Conservation (phyloP, 2,797 vertebrate species). For the Heliangelus exortis region DNA sequence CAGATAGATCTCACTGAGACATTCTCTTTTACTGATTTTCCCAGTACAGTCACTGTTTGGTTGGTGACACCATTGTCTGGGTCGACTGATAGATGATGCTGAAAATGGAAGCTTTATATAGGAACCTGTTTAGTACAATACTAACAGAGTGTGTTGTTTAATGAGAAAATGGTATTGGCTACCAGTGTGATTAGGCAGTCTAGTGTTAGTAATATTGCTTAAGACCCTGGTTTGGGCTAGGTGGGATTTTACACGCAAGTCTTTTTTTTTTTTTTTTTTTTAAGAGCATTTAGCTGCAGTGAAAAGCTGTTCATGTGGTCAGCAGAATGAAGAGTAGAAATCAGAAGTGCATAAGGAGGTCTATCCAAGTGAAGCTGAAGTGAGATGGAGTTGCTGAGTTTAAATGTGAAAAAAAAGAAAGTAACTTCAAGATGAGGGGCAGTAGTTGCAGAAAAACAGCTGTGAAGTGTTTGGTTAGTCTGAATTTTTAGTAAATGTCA, state of each 20-base stretch:
- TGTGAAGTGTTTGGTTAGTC: neutral
- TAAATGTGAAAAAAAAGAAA: neutral
- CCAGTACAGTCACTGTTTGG: neutral
- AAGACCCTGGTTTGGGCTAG: neutral
- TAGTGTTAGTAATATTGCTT: neutral
- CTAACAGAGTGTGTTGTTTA: neutral
- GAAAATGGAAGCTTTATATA: neutral
- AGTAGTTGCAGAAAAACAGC: neutral
- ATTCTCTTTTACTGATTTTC: too few relatives aligned
- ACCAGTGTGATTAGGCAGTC: neutral
- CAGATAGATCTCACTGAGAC: too few relatives aligned
- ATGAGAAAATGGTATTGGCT: neutral
- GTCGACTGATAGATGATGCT: neutral
- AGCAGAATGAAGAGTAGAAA: neutral
- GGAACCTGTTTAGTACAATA: neutral
- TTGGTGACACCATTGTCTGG: neutral
- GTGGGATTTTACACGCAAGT: neutral
- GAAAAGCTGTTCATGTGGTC: neutral
- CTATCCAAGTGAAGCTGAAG: neutral
- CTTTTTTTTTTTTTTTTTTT: neutral
- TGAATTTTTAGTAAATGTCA: neutral
- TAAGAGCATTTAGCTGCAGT: neutral
- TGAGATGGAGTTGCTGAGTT: neutral
- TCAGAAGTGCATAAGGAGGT: neutral
- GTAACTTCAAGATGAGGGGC: neutral